Evolutionary conservation across 2,113 vertebrate species (phyloP).

Genomic region (Sclerurus mexicanus): DNA sequence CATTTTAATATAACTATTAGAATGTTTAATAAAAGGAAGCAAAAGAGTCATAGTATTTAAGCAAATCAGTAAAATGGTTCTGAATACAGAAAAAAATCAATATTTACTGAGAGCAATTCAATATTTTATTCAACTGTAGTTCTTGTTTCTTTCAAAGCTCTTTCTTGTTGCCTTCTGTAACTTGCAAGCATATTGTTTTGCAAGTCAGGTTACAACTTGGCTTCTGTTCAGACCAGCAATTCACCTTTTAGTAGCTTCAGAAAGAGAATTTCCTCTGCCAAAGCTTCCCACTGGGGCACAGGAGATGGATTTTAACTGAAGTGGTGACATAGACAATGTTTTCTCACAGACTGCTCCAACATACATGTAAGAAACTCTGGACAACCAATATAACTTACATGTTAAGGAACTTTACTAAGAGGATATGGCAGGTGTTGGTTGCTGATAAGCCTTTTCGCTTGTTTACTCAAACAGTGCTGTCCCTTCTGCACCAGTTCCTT

Average conservation of each 20-base stretch:
- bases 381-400: neutral
- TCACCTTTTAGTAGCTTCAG: neutral
- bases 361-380: neutral
- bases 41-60: neutral
- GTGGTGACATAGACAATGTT: rapidly evolving
- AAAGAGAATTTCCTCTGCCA: neutral
- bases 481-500: neutral
- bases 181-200: neutral
- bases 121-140: neutral
- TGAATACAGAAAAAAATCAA: neutral
- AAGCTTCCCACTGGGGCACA: neutral
- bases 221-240: neutral
- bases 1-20: neutral
- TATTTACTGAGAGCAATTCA: neutral
- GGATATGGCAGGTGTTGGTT: neutral
- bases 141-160: neutral
- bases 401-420: neutral
- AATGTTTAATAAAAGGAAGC: neutral
- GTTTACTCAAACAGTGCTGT: neutral
- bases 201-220: neutral
- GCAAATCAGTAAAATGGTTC: neutral
- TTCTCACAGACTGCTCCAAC: neutral
- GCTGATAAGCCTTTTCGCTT: neutral
- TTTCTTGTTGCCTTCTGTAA: neutral
- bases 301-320: neutral